Conservation (phyloP, 1,140 invertebrate species). For the Cydia amplana region DNA sequence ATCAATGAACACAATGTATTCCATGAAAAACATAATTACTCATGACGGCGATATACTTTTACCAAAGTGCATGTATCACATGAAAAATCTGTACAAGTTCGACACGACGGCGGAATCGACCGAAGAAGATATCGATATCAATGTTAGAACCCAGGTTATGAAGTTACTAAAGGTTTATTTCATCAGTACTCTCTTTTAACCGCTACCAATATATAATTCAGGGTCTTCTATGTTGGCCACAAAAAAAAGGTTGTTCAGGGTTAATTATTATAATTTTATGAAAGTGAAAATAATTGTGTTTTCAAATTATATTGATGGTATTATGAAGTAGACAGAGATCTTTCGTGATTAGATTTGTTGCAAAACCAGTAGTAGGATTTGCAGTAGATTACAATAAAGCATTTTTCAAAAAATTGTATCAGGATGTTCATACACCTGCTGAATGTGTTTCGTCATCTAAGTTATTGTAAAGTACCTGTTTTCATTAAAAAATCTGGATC, state of each 20-base stretch:
- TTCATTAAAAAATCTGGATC: too few relatives aligned
- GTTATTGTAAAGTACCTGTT: too few relatives aligned
- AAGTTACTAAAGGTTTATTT: slow-evolving; percentile 85
- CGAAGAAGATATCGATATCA: slow-evolving; percentile 74
- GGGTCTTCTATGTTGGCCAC: background rate
- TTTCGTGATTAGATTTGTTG: too few relatives aligned
- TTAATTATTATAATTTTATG: too few relatives aligned
- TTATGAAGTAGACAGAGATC: too few relatives aligned
- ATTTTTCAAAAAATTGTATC: too few relatives aligned
- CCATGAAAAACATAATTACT: slow-evolving; percentile 78
- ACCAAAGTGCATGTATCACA: slow-evolving; percentile 82
- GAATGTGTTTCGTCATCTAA: too few relatives aligned
- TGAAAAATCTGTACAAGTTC: slow-evolving; percentile 79
- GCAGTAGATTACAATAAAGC: too few relatives aligned
- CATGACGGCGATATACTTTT: slow-evolving; percentile 71
- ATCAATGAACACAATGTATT: slow-evolving; percentile 76
- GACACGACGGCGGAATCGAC: slow-evolving; percentile 59
- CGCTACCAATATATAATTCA: background rate
- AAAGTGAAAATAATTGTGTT: too few relatives aligned
- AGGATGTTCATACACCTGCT: too few relatives aligned
- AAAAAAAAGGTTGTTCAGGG: background rate
- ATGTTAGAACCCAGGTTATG: slow-evolving; percentile 85
- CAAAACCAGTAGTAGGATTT: too few relatives aligned
- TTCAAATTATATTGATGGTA: too few relatives aligned
- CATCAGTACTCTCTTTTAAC: slow-evolving; percentile 46